Evolutionary conservation across 2,797 vertebrate species (phyloP), one percentile per base, ranked within the genome.

Genomic region (Chelidonichthys spinosus): DNA sequence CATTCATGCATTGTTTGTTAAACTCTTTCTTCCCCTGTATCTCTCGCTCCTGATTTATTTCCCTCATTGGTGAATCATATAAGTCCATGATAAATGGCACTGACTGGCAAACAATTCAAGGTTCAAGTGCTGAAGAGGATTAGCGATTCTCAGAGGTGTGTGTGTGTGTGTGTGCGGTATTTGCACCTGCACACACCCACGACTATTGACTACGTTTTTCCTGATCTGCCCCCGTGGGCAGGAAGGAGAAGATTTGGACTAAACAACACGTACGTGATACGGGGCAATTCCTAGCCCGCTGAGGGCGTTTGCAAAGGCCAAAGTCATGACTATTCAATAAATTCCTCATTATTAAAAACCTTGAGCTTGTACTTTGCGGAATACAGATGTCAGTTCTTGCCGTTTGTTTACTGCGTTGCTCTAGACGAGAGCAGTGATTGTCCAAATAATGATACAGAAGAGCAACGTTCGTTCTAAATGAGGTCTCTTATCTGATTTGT

Each of bases 281-380:
- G 36, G 82, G 68, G 74, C 55, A 72, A 85, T 78, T 78, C 18
- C 17, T 79, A 79, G 25, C 76, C 85, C 88, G 78, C 82, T 65
- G 79, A 86, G 92, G 77, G 53, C 49, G 25, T 84, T 46, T 77
- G 55, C 42, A 92, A 92, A 92, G 89, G 91, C 86, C 91, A 91
- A 66, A 82, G 50, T 86, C 86, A 93, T 92, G 87, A 91, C 90
- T 92, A 89, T 92, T 93, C 88, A 93, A 83, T 68, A 83, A 78
- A 78, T 18, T 35, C 63, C 84, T 88, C 69, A 83, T 89, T 78
- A 91, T 85, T 77, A 84, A 91, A 86, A 89, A 84, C 66, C 49
- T 59, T 70, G 68, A 80, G 76, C 66, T 70, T 60, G 66, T 74
- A 72, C 64, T 82, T 76, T 83, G 66, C 54, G 54, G 80, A 79